Evolutionary conservation across 2,113 vertebrate species (phyloP), one percentile per base, ranked within the genome.

Genomic region (Prunella fulvescens): DNA sequence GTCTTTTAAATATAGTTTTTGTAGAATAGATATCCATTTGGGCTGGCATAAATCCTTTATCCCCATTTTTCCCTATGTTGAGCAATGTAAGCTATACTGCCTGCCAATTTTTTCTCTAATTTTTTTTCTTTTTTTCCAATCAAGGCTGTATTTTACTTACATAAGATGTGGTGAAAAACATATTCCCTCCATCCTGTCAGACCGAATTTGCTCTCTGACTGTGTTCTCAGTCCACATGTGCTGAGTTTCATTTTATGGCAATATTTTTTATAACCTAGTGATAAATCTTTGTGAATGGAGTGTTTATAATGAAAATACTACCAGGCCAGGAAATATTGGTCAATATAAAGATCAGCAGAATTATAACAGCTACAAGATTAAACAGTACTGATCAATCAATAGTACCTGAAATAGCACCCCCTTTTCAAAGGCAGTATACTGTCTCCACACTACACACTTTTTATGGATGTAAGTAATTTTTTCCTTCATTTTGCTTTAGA

Each of bases 231-330:
- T 65, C 18, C 7, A 87, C 42, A 20, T 79, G 37, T 74, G 48
- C 80, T 51, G 28, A 86, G 40, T 95, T 89, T 91, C 53, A 72
- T 69, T 88, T 95, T 82, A 91, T 51, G 58, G 61, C 51, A 39
- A 14, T 40, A 56, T 81, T 84, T 92, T 95, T 93, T 61, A 89
- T 60, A 60, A 12, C n/a, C 12, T 64, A 45, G 44, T 87, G 83
- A 45, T 93, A 84, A 95, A 67, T 92, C 89, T 84, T 69, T 76
- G 53, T 91, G 89, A 95, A 87, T 64, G 19, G 26, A 89, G 39
- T 78, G 35, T 94, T 93, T 92, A 45, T 81, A 86, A 81, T 86
- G 33, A 84, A 94, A 88, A 95, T 93, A 62, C 60, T 78, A 58
- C 44, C 2, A 6, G 65, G 14, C 19, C 42, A 70, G 47, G 67